Conservation (phyloP, 1,140 invertebrate species). For the Bombus impatiens region DNA sequence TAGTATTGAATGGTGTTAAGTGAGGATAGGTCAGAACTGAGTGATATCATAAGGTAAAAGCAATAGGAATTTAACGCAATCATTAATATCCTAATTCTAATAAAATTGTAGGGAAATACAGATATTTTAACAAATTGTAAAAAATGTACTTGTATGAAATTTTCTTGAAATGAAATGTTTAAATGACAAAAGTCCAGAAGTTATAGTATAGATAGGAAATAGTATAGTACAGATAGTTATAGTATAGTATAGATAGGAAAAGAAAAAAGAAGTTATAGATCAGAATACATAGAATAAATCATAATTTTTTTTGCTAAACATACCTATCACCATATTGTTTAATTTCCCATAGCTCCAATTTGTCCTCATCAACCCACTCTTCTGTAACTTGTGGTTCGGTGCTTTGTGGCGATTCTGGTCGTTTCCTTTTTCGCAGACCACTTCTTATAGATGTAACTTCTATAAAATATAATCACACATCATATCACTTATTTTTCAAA, state of each 20-base stretch:
- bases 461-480: slow-evolving; percentile 71
- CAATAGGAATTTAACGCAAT: slow-evolving; percentile 13
- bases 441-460: slow-evolving; percentile 97
- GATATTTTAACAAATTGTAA: neutral
- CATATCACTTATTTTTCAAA: neutral
- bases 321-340: slow-evolving; percentile 96
- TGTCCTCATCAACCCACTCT: slow-evolving; percentile 98
- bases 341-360: slow-evolving; percentile 98
- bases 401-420: slow-evolving; percentile 94
- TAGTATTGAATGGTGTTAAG: slow-evolving; percentile 77
- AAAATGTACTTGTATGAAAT: neutral
- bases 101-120: neutral
- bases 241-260: no score
- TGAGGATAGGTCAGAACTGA: slow-evolving; percentile 65
- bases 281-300: neutral
- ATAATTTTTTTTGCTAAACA: neutral
- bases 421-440: slow-evolving; percentile 95
- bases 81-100: neutral
- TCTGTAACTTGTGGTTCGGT: slow-evolving; percentile 95
- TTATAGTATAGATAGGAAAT: neutral
- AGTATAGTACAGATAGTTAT: no score
- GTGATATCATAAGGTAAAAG: slow-evolving; percentile 30
- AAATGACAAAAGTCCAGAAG: neutral
- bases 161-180: neutral
- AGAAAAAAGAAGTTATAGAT: neutral